A percentile compares a stretch with the other conserved stretches of the same genome.
Conservation (phyloP, 2,797 vertebrate genomes). For the Enteromius unitaeniatus region DNA sequence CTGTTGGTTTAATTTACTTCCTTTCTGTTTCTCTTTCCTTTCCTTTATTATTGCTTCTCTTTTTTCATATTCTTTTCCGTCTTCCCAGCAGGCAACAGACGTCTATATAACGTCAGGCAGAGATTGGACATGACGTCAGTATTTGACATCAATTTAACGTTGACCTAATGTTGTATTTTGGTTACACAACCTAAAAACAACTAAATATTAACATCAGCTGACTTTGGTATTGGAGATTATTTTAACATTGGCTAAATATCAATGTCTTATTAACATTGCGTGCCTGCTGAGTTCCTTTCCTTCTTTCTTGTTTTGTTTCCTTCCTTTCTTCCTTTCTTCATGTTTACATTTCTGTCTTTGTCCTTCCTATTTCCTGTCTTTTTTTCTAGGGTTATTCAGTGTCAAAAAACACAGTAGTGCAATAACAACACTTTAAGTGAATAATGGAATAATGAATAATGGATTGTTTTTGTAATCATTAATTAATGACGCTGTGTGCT, state of each 20-base stretch:
- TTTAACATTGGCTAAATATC: too few relatives aligned
- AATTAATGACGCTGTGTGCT: constrained; percentile 51
- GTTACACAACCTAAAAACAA: too few relatives aligned
- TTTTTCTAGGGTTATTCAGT: neutral
- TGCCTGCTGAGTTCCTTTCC: neutral
- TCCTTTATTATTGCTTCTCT: neutral
- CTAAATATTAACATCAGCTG: too few relatives aligned
- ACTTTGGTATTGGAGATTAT: too few relatives aligned
- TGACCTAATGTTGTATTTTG: too few relatives aligned
- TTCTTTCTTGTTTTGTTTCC: neutral
- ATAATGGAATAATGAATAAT: constrained; percentile 63
- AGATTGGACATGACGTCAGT: too few relatives aligned
- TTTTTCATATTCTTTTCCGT: neutral
- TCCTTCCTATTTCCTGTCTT: neutral
- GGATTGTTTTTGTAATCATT: constrained; percentile 67
- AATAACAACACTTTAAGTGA: constrained; percentile 74
- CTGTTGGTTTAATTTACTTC: neutral
- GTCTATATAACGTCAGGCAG: too few relatives aligned
- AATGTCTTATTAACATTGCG: too few relatives aligned
- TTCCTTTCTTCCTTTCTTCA: neutral
- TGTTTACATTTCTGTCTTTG: neutral
- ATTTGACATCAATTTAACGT: too few relatives aligned
- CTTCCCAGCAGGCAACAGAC: neutral
- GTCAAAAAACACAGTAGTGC: neutral
- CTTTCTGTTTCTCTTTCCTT: neutral